A percentile compares a stretch with the other conserved stretches of the same genome.
Evolutionary conservation across 1,140 invertebrate species (phyloP).

Genomic region (Lamellibrachia luymesi): DNA sequence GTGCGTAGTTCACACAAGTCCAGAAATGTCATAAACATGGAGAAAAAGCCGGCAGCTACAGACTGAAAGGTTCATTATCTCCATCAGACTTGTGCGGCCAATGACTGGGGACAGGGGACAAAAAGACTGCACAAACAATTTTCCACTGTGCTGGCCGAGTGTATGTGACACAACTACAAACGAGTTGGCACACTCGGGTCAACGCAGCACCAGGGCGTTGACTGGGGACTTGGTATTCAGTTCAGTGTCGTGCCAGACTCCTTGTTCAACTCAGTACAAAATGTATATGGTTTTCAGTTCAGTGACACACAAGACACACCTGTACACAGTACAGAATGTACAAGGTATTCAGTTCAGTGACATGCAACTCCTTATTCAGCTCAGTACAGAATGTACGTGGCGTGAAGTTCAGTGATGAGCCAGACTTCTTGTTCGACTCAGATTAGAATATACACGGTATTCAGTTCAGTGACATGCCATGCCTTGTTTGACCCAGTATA

Average conservation of each 20-base stretch:
- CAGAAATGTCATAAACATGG: not conserved
- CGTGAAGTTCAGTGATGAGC: too few species aligned
- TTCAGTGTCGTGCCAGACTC: not conserved
- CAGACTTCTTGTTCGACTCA: too few species aligned
- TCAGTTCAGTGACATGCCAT: too few species aligned
- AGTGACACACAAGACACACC: too few species aligned
- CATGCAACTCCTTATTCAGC: too few species aligned
- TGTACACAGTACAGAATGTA: too few species aligned
- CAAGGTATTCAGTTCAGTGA: too few species aligned
- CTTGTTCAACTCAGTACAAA: too few species aligned
- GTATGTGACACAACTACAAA: conserved; percentile 5
- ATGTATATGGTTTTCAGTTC: too few species aligned
- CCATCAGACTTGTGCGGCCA: not conserved
- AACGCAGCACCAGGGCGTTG: not conserved
- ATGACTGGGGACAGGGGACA: not conserved
- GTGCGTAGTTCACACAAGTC: not conserved
- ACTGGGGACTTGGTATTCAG: not conserved
- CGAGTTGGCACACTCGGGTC: not conserved
- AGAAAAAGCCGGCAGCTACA: not conserved
- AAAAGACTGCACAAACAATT: not conserved
- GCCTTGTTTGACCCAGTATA: too few species aligned
- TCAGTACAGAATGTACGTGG: too few species aligned
- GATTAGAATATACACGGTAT: too few species aligned
- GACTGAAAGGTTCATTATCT: not conserved
- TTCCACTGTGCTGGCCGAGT: not conserved